A percentile compares a stretch with the other conserved stretches of the same genome.
These are phyloP conservation scores for Galago senegalensis DNA, from an alignment of 2,797 vertebrate species.

Conservation along the genomic window DNA sequence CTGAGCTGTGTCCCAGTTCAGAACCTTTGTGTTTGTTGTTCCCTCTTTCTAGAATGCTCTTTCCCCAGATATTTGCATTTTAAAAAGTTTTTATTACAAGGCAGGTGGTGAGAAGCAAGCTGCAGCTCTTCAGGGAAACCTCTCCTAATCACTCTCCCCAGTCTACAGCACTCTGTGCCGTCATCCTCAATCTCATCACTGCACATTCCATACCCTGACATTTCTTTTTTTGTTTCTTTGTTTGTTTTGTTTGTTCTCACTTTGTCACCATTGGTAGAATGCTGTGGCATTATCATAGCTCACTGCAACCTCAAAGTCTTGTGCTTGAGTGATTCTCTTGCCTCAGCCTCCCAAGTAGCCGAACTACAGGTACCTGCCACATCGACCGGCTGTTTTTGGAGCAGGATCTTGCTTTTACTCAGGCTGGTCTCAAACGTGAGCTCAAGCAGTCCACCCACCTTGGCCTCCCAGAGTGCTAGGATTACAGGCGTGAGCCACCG, in stretches of 20 bases:
- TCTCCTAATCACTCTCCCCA: background rate
- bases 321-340: no score
- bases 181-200: fast-evolving
- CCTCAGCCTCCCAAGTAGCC: no score
- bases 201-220: fast-evolving
- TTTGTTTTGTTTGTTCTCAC: background rate
- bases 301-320: no score
- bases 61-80: background rate
- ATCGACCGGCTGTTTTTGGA: no score
- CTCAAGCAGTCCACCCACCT: no score
- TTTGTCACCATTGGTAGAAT: no score
- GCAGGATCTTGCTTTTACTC: no score
- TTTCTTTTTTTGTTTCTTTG: background rate
- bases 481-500: no score
- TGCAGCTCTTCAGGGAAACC: background rate
- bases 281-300: no score
- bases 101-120: background rate
- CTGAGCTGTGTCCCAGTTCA: background rate
- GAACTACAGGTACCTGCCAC: no score
- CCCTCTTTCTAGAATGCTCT: background rate
- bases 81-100: background rate
- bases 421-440: no score
- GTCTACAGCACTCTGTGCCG: fast-evolving
- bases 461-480: no score
- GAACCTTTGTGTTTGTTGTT: background rate